Conservation (phyloP, 2,797 vertebrate genomes). For the Protosalanx chinensis region DNA sequence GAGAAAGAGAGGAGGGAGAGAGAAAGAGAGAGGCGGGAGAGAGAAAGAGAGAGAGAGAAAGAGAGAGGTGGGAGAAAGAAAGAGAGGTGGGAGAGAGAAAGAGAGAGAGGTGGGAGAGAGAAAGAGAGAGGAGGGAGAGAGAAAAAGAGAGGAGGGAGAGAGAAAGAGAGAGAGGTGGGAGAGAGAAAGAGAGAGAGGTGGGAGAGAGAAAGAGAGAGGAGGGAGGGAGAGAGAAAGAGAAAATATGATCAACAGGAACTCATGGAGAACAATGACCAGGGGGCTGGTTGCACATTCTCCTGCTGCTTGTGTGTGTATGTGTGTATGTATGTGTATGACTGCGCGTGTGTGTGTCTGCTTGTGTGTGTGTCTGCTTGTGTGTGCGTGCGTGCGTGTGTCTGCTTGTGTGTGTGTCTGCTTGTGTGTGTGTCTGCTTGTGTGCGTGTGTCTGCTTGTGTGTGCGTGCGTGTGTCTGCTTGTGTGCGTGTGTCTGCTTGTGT, state of each 20-base stretch:
- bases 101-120: neutral
- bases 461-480: too few species aligned
- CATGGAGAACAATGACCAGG: conserved; percentile 13
- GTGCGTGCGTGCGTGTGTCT: too few species aligned
- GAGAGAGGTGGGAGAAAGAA: neutral
- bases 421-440: too few species aligned
- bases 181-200: neutral
- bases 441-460: too few species aligned
- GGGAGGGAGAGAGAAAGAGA: neutral
- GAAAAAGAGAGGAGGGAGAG: neutral
- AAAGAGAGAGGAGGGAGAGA: neutral
- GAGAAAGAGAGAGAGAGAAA: too few species aligned
- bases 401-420: too few species aligned
- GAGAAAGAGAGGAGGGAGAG: too few species aligned
- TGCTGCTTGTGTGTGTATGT: conserved; percentile 17
- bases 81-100: neutral
- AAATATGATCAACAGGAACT: conserved; percentile 16
- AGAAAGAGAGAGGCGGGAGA: too few species aligned
- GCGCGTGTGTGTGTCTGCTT: neutral
- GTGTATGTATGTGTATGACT: conserved; percentile 13
- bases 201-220: neutral
- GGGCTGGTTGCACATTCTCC: neutral
- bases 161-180: too few species aligned
- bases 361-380: too few species aligned
- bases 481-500: too few species aligned